Evolutionary conservation across 2,888 invertebrate species (phyloP), one percentile per base, ranked within the genome.

Genomic region (Amiota mariae): DNA sequence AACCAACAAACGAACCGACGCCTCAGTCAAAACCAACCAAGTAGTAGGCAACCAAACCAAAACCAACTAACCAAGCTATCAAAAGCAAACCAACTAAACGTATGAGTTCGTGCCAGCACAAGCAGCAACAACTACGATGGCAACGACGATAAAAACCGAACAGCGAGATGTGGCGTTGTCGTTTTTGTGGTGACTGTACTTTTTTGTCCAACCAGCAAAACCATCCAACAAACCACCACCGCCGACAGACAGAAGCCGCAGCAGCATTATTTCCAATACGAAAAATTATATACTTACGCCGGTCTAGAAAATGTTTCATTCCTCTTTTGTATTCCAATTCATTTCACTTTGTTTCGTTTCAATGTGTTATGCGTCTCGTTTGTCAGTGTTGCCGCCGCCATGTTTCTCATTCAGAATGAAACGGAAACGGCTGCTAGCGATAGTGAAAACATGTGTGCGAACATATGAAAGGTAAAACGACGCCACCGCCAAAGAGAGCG

Each of bases 161-260:
- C 36, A 36, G 36, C 2, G 36, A 36, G 36, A 36, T 36, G 36
- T 6, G 36, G 76, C 73, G 71, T 80, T 77, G 81, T 80, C 82
- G 82, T 85, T 89, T 87, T 88, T 88, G 88, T 85, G 87, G 86
- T 87, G 88, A 88, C 88, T 88, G 88, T 88, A 88, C 88, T 88
- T 88, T 89, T 89, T 88, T 54, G 54, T 83, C 80, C 85, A 84
- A 82, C 84, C 75, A 74, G 75, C 36, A 36, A 36, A 36, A 36
- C 2, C 36, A 36, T 36, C 75, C 72, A 81, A 77, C 78, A 76
- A 77, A 81, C 72, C 79, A 82, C 83, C 85, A 80, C 77, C 80
- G 75, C 51, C 74, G 18, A 63, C 48, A 46, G 72, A 74, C 71
- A 71, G 67, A 54, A 11, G 36, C 63, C 36, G 10, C 74, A 72